These are phyloP conservation scores for Cantharis rufa DNA, from an alignment of 2,888 invertebrate species.

Conservation along the genomic window DNA sequence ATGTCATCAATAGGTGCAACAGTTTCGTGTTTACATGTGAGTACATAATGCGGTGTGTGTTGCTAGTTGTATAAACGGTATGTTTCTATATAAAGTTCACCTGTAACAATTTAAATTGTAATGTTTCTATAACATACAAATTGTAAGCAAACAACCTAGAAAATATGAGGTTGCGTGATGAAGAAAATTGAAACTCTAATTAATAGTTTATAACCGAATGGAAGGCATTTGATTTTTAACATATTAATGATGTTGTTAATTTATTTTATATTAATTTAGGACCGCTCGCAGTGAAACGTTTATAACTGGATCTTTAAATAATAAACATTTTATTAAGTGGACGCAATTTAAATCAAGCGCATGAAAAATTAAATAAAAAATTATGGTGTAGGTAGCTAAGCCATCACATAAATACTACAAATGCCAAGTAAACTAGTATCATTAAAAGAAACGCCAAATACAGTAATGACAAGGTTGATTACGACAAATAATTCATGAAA, in stretches of 20 bases:
- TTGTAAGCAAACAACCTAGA: slow-evolving; percentile 8
- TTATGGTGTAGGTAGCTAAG: slow-evolving; percentile 1
- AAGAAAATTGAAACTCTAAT: slow-evolving; percentile 18
- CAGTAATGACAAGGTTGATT: background rate
- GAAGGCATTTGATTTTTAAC: slow-evolving; percentile 35
- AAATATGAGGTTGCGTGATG: slow-evolving; percentile 20
- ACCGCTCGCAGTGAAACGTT: slow-evolving; percentile 36
- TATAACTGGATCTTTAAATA: background rate
- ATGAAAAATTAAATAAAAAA: slow-evolving; percentile 5
- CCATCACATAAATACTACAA: background rate
- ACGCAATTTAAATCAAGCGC: background rate
- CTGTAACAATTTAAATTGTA: background rate
- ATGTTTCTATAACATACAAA: background rate
- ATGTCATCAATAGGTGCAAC: background rate
- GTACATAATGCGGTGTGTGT: background rate
- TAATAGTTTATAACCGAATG: slow-evolving; percentile 33
- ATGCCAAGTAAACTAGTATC: background rate
- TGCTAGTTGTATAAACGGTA: background rate
- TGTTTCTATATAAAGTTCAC: slow-evolving; percentile 7
- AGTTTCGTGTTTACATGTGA: background rate
- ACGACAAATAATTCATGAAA: background rate
- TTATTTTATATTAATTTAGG: slow-evolving; percentile 40
- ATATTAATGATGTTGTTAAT: slow-evolving; percentile 44
- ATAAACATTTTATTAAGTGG: background rate
- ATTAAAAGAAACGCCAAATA: background rate